Base-by-base conservation (phyloP, 2,113 vertebrate genomes). In the Carassius carassius region DNA sequence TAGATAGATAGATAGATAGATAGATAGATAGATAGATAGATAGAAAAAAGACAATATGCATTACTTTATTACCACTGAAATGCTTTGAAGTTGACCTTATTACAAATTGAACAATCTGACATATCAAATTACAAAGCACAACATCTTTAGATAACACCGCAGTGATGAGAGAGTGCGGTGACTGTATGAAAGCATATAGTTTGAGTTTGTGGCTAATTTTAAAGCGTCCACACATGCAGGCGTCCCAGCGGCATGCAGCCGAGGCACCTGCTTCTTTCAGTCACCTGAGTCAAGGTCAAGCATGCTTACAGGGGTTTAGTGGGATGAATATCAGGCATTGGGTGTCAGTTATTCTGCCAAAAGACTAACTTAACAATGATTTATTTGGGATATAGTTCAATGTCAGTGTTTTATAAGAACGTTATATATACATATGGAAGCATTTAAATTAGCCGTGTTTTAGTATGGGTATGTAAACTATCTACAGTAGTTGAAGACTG, bases 161-260 rank as follows among this genome's bases (percentile, higher is more conserved):
- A 12, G 37, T 80, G 58, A 65, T 47, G 54, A 73, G 32, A 47
- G 32, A 25, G 49, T 11, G 12, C 49, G 10, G 56, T 8, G 16
- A 5, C 8, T 14, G 29, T 58, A 21, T 58, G 16, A 9, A 54
- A 41, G 25, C 6, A 5, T 10, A n/a, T 7, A 51, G 60, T 37
- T 44, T 74, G 37, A 73, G 83, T 58, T 81, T 32, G 75, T 29
- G 54, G 78, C 88, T 89, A 88, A 89, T 88, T 88, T 80, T 86
- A 86, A 86, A 80, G 21, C 13, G 41, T 67, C 82, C 60, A 65
- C 75, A 79, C 77, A 25, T 56, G 32, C 25, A 83, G 72, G 44
- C 73, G 35, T 72, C 25, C 47, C 65, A 44, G 11, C 37, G 80
- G 35, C 17, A n/a, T 37, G 54, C 19, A 6, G 21, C 23, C 3